phyloP scores from a whole-genome alignment of 2,113 vertebrate species.

The Callocephalon fimbriatum region DNA sequence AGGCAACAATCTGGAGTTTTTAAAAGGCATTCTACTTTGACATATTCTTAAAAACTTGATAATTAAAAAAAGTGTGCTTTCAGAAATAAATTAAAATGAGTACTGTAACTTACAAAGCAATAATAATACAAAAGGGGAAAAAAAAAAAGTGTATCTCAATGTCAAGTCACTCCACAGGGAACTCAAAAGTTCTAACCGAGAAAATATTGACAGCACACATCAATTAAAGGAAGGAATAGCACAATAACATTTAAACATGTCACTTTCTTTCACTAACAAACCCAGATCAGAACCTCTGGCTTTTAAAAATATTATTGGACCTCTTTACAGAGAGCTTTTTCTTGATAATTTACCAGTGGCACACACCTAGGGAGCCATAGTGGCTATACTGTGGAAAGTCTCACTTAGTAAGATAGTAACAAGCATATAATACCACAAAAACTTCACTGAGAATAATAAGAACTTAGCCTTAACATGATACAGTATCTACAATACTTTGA shows the following conservation, averaged over 20 bases:
- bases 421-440: constrained; percentile 47
- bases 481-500: constrained; percentile 13
- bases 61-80: neutral
- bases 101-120: neutral
- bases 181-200: neutral
- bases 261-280: constrained; percentile 5
- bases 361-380: neutral
- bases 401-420: constrained; percentile 30
- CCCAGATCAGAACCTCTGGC: neutral
- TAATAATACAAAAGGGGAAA: neutral
- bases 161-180: constrained; percentile 16
- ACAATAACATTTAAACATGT: constrained; percentile 35
- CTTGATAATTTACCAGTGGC: neutral
- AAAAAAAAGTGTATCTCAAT: neutral
- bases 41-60: neutral
- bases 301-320: neutral
- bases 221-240: constrained; percentile 20
- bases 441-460: neutral
- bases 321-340: constrained; percentile 2
- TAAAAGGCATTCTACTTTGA: neutral
- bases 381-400: neutral
- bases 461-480: constrained; percentile 16
- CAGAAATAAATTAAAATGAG: neutral
- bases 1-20: neutral
- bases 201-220: constrained; percentile 36